Evolutionary conservation across 2,797 vertebrate genomes (phyloP).

Genomic region (Chrosomus eos): DNA sequence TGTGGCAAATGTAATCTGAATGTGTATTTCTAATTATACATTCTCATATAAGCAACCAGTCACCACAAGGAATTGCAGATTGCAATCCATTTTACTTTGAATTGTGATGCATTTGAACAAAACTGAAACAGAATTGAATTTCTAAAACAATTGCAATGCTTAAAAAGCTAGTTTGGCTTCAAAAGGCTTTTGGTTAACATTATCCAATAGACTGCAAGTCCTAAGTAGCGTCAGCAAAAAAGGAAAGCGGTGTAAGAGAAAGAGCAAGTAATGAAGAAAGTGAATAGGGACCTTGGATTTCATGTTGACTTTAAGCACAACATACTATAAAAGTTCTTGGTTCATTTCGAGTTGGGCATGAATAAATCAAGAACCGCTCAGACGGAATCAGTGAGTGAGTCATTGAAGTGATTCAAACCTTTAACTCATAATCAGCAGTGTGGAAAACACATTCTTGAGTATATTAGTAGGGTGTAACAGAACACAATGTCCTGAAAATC

Average conservation of each 20-base stretch:
- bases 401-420: background rate
- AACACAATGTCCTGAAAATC: background rate
- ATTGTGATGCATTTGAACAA: background rate
- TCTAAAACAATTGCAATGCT: background rate
- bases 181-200: background rate
- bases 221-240: background rate
- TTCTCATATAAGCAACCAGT: background rate
- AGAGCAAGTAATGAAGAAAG: background rate
- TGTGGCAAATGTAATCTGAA: background rate
- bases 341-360: background rate
- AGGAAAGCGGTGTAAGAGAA: background rate
- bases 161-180: background rate
- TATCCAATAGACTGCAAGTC: background rate
- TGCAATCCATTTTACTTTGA: background rate
- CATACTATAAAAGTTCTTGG: background rate
- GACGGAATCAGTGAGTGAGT: constrained; percentile 7
- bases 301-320: background rate
- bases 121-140: background rate
- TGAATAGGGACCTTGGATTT: background rate
- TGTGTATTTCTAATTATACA: background rate
- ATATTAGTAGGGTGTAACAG: background rate
- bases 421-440: background rate
- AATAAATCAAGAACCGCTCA: constrained; percentile 3
- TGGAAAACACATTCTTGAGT: background rate
- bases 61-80: background rate